Conservation (phyloP, 2,797 vertebrate species). For the Pantherophis alleghaniensis region DNA sequence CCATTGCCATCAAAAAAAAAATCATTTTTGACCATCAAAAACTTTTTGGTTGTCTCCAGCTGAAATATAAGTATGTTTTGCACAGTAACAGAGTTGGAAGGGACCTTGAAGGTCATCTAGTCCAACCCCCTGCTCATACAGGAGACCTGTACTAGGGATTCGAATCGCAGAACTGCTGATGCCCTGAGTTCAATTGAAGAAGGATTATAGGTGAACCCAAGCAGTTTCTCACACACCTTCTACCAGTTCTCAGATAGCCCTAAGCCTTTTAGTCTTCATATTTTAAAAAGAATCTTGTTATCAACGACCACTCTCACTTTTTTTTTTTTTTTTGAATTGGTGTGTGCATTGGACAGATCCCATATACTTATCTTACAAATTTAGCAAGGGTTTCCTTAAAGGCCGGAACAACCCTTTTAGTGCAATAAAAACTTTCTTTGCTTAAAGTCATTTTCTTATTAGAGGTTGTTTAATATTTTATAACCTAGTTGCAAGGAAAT, state of each 20-base stretch:
- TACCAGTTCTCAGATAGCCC: not conserved
- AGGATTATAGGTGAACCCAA: not conserved
- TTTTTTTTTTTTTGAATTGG: not conserved
- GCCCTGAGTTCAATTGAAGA: not conserved
- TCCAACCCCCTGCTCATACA: too few species aligned
- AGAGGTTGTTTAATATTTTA: constrained; percentile 1
- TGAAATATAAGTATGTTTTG: not conserved
- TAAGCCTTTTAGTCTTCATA: not conserved
- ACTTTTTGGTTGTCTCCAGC: not conserved
- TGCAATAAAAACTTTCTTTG: not conserved
- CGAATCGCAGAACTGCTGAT: not conserved
- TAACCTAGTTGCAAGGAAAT: not conserved
- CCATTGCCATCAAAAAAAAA: not conserved
- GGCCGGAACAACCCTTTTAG: not conserved
- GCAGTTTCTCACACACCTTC: not conserved
- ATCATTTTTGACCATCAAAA: not conserved
- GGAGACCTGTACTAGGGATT: too few species aligned
- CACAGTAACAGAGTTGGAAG: too few species aligned
- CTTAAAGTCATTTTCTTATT: not conserved
- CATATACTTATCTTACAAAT: not conserved
- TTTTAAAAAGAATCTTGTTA: not conserved
- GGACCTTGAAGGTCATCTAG: too few species aligned
- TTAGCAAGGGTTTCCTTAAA: not conserved
- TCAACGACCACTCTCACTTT: not conserved
- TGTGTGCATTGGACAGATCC: not conserved